phyloP scores from a whole-genome alignment of 2,888 invertebrate species.

The Emmelina monodactyla region DNA sequence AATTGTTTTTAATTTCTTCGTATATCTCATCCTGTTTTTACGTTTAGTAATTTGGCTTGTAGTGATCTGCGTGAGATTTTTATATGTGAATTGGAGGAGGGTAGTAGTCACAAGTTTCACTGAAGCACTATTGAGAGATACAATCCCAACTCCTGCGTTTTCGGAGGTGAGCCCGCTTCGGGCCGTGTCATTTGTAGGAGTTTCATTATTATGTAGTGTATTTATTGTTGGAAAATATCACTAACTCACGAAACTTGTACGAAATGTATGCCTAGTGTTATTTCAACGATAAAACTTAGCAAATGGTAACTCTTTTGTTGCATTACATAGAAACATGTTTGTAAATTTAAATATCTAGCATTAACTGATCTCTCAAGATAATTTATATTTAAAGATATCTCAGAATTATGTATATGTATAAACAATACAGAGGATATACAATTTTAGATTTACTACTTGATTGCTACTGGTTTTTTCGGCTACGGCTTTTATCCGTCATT shows the following conservation, averaged over 20 bases:
- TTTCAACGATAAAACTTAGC: constrained; percentile 46
- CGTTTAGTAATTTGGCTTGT: constrained; percentile 27
- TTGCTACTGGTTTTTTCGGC: constrained; percentile 40
- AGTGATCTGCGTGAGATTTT: constrained; percentile 8
- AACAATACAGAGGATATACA: constrained; percentile 56
- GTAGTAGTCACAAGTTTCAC: constrained; percentile 28
- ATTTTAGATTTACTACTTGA: constrained; percentile 50
- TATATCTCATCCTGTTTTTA: constrained; percentile 20
- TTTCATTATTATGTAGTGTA: constrained; percentile 49
- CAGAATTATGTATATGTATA: constrained; percentile 57
- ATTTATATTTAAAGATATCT: constrained; percentile 57
- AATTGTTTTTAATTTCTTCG: constrained; percentile 38
- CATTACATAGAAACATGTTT: constrained; percentile 47
- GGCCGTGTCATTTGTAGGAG: constrained; percentile 50
- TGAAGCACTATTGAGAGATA: constrained; percentile 24
- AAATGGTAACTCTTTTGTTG: constrained; percentile 40
- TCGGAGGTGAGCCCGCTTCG: constrained; percentile 33
- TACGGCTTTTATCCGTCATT: constrained; percentile 37
- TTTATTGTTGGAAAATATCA: constrained; percentile 48
- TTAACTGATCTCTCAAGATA: constrained; percentile 64
- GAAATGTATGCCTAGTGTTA: constrained; percentile 47
- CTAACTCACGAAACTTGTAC: constrained; percentile 36
- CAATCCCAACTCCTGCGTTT: constrained; percentile 28
- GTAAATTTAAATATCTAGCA: constrained; percentile 63
- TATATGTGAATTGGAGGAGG: constrained; percentile 15